phyloP scores from a whole-genome alignment of 2,888 invertebrate species.

The Nipponacmea schrenckii region DNA sequence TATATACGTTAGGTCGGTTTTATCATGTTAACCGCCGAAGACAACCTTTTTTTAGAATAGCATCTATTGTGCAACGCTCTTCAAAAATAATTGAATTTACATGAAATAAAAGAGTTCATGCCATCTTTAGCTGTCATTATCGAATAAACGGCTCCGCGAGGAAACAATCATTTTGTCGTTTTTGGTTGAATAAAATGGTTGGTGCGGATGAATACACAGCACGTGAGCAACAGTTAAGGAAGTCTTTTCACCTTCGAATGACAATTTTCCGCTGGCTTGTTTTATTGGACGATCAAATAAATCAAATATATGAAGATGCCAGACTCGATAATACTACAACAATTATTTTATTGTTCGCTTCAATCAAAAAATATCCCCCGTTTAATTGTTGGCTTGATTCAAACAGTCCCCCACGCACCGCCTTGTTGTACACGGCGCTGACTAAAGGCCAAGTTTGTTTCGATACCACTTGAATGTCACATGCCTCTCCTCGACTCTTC shows the following conservation, averaged over 20 bases:
- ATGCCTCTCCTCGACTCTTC: neutral
- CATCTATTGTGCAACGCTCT: no score
- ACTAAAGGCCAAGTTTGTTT: conserved; percentile 2
- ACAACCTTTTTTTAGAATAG: no score
- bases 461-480: neutral
- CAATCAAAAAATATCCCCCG: neutral
- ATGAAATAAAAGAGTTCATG: no score
- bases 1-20: no score
- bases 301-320: conserved; percentile 4
- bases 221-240: neutral
- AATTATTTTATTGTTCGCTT: neutral
- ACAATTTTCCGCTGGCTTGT: conserved; percentile 1
- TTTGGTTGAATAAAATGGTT: conserved; percentile 1
- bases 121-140: neutral
- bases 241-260: conserved; percentile 6
- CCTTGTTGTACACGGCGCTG: neutral
- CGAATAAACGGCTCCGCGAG: neutral
- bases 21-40: no score
- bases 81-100: no score
- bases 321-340: neutral
- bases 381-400: neutral
- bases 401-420: no score
- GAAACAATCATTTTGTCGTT: conserved; percentile 5
- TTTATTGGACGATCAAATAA: conserved; percentile 8
- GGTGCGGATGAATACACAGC: conserved; percentile 8